phyloP scores from a whole-genome alignment of 2,113 vertebrate genomes.

The Pampusana beccarii region DNA sequence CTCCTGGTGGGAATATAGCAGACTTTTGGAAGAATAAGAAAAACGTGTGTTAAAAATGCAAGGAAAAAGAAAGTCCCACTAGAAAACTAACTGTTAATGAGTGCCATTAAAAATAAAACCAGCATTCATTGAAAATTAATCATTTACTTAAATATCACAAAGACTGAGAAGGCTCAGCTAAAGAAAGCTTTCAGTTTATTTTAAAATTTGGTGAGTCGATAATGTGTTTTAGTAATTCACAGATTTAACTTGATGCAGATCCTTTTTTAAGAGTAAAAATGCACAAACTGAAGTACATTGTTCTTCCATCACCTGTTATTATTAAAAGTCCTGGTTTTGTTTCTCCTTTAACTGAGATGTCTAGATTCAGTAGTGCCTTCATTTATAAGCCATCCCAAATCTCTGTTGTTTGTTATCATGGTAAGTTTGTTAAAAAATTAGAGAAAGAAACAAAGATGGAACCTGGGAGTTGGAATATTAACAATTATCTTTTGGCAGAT shows the following conservation, averaged over 20 bases:
- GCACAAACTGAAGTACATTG: background rate
- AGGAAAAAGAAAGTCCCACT: background rate
- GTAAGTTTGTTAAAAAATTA: background rate
- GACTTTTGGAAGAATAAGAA: constrained; percentile 8
- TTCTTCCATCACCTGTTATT: background rate
- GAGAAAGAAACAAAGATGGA: background rate
- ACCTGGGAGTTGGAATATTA: background rate
- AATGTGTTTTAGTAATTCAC: background rate
- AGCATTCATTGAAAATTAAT: background rate
- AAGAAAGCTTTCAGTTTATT: background rate
- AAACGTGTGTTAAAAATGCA: background rate
- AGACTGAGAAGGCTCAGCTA: background rate
- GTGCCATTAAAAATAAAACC: background rate
- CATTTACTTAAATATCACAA: background rate
- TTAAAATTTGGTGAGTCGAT: background rate
- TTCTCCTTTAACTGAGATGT: background rate
- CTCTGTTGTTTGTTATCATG: background rate
- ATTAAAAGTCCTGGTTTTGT: background rate
- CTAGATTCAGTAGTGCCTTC: background rate
- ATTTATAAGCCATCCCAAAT: background rate
- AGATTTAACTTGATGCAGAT: background rate
- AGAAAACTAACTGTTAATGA: background rate
- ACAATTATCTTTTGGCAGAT: background rate
- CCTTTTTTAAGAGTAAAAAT: background rate
- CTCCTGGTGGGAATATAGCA: background rate